phyloP scores from a whole-genome alignment of 2,797 vertebrate genomes.

The Meriones psammophilus region DNA sequence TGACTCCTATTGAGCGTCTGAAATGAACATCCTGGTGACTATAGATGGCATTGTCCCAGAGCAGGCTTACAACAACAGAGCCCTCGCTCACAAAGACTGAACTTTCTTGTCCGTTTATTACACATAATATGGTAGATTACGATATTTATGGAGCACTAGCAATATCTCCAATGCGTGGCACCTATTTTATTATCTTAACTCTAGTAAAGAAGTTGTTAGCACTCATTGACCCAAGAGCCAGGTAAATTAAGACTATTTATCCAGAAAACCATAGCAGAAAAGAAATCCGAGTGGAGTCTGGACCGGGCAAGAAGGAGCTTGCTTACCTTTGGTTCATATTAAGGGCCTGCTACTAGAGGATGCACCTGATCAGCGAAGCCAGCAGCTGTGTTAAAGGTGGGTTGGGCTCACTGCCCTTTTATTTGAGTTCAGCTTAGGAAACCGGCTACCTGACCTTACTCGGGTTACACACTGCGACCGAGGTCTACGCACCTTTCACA shows the following conservation, averaged over 20 bases:
- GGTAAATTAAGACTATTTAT: not conserved
- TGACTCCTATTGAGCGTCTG: slow-evolving; percentile 6
- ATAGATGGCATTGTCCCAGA: not conserved
- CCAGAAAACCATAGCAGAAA: not conserved
- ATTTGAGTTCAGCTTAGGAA: not conserved
- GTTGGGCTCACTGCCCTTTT: not conserved
- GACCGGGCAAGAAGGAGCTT: not conserved
- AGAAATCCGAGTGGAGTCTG: not conserved
- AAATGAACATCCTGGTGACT: not conserved
- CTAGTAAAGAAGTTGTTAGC: slow-evolving; percentile 1
- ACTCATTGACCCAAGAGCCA: not conserved
- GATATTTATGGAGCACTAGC: not conserved
- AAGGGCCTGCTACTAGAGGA: not conserved
- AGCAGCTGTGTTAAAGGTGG: not conserved
- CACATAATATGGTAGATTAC: slow-evolving; percentile 3
- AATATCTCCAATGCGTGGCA: not conserved
- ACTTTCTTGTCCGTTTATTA: slow-evolving; percentile 15
- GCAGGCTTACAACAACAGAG: not conserved
- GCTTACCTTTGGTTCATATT: not conserved
- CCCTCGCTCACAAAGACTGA: not conserved
- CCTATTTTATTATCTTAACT: slow-evolving; percentile 1
- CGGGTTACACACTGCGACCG: not conserved
- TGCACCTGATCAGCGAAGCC: not conserved
- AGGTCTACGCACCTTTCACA: not conserved
- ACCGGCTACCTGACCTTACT: not conserved